A percentile compares a stretch with the other conserved stretches of the same genome.
These are phyloP conservation scores for Zoanthus sociatus DNA, from an alignment of 92 coral and sea anemone species.

Conservation along the genomic window DNA sequence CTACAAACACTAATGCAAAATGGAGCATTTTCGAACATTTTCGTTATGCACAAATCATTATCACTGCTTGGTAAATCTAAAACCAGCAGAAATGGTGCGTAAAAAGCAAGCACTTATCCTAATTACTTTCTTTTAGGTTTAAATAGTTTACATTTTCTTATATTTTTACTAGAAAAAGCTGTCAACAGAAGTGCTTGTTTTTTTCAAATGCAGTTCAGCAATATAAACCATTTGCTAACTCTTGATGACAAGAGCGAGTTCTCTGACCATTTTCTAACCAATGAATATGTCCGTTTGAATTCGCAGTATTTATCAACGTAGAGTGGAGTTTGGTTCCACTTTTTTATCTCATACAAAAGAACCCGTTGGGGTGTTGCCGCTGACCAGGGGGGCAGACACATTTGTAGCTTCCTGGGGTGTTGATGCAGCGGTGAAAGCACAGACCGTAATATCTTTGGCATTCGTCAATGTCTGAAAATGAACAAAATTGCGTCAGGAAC, in stretches of 20 bases:
- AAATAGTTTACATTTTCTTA: conserved; percentile 28
- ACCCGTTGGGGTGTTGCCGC: conserved; percentile 84
- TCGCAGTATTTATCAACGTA: not conserved
- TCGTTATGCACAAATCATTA: not conserved
- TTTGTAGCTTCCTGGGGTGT: conserved; percentile 92
- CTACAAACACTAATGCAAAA: not conserved
- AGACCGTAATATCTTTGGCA: conserved; percentile 83
- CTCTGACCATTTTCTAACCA: not conserved
- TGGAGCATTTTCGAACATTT: not conserved
- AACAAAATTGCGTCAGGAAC: not conserved
- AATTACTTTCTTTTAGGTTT: conserved; percentile 7
- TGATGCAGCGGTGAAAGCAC: conserved; percentile 87
- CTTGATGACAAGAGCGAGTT: not conserved
- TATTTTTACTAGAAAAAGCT: conserved; percentile 24
- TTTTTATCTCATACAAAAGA: conserved; percentile 64
- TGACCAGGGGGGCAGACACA: conserved; percentile 90
- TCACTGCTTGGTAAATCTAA: not conserved
- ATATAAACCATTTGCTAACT: not conserved
- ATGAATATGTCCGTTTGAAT: not conserved
- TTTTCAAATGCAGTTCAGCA: not conserved
- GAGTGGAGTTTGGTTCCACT: not conserved
- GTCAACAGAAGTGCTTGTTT: conserved; percentile 1
- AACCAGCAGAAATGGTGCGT: not conserved
- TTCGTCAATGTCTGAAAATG: conserved; percentile 84
- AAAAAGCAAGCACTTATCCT: not conserved